phyloP scores from a whole-genome alignment of 2,113 vertebrate species.

The Machaerirhynchus nigripectus region DNA sequence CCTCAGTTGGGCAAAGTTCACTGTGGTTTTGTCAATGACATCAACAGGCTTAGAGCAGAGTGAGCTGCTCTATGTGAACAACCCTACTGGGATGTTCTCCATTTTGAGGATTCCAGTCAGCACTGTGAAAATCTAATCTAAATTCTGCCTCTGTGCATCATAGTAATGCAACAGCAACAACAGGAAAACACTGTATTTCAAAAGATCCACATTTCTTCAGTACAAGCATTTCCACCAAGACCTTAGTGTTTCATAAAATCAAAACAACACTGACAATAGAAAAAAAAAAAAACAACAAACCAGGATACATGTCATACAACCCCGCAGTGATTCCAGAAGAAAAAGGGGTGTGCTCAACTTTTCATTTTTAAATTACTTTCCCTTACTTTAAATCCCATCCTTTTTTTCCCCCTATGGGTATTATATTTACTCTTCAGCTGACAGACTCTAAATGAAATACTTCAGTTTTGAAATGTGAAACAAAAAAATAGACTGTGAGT shows the following conservation, averaged over 20 bases:
- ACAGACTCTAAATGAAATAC: background rate
- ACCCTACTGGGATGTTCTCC: background rate
- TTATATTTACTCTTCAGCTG: background rate
- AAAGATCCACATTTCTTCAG: background rate
- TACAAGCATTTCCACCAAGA: background rate
- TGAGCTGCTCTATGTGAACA: background rate
- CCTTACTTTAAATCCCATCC: background rate
- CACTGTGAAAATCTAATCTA: background rate
- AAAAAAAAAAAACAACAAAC: background rate
- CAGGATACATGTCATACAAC: background rate
- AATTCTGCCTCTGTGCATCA: background rate
- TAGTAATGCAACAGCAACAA: background rate
- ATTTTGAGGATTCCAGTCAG: background rate
- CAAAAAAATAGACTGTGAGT: background rate
- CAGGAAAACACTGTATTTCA: background rate
- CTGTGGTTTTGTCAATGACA: background rate
- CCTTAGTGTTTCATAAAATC: background rate
- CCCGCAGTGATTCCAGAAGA: background rate
- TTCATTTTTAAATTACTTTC: background rate
- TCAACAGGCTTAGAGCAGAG: background rate
- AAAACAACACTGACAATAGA: background rate
- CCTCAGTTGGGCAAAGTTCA: background rate
- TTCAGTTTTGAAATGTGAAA: background rate
- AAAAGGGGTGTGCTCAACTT: background rate
- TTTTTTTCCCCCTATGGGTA: background rate